Evolutionary conservation across 2,113 vertebrate species (phyloP).

Genomic region (Lamprologus ornatipinnis): DNA sequence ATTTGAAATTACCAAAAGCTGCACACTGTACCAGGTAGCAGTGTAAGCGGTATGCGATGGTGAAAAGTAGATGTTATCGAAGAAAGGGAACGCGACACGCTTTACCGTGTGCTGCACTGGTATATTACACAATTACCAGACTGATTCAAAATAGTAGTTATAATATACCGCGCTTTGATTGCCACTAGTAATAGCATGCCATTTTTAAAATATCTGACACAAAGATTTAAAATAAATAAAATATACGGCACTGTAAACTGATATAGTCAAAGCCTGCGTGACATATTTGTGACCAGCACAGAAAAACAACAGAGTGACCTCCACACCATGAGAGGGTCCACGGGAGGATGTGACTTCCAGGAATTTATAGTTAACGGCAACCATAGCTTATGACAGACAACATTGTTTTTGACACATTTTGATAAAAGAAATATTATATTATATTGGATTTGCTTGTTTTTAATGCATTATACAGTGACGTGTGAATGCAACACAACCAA

Average conservation of each 20-base stretch:
- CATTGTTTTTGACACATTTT: background rate
- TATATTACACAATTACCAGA: background rate
- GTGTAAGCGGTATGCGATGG: constrained; percentile 1
- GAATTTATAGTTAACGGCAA: background rate
- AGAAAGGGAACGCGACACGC: background rate
- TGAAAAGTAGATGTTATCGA: constrained; percentile 20
- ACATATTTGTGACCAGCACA: background rate
- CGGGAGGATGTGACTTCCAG: background rate
- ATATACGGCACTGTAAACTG: background rate
- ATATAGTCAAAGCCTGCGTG: background rate
- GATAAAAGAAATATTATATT: background rate
- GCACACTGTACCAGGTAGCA: constrained; percentile 1
- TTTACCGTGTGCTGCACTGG: background rate
- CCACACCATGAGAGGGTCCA: background rate
- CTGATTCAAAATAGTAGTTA: background rate
- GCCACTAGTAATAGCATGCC: background rate
- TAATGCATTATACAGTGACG: background rate
- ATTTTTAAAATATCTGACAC: background rate
- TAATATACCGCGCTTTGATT: background rate
- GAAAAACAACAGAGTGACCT: background rate
- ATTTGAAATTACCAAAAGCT: constrained; percentile 29
- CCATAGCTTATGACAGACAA: background rate
- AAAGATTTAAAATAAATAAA: background rate
- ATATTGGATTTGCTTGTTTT: background rate
- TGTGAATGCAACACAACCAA: background rate